A percentile compares a stretch with the other conserved stretches of the same genome.
Evolutionary conservation across 2,888 invertebrate genomes (phyloP).

Genomic region (Oligia strigilis): DNA sequence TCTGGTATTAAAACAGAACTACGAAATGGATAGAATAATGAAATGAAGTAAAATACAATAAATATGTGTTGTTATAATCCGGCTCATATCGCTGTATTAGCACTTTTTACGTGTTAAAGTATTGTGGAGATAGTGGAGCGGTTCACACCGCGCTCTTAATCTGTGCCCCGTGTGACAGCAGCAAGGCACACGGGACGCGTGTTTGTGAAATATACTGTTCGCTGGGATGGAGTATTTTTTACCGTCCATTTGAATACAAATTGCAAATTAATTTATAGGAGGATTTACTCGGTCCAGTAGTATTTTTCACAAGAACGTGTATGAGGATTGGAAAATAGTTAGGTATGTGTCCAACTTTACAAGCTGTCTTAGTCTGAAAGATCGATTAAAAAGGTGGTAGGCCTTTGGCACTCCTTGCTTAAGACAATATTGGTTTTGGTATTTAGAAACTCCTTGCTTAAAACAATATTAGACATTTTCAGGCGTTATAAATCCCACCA

Average conservation of each 20-base stretch:
- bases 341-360: not conserved
- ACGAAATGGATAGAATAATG: conserved; percentile 44
- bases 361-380: not conserved
- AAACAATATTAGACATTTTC: not conserved
- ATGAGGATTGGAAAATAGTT: too few relatives aligned
- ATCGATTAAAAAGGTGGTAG: not conserved
- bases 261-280: not conserved
- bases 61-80: conserved; percentile 61
- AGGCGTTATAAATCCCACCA: too few relatives aligned
- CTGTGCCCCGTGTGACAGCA: conserved; percentile 76
- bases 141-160: conserved; percentile 76
- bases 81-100: conserved; percentile 69
- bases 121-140: conserved; percentile 69
- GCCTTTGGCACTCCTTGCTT: not conserved
- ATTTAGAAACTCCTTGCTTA: not conserved
- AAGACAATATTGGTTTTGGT: too few relatives aligned
- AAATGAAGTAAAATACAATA: conserved; percentile 57
- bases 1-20: conserved; percentile 31
- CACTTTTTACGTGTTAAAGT: conserved; percentile 72
- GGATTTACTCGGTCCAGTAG: not conserved
- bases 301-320: not conserved
- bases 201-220: conserved; percentile 50
- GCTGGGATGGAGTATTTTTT: not conserved
- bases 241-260: not conserved
- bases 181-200: conserved; percentile 69